These are phyloP conservation scores for Steinernema hermaphroditum DNA, from an alignment of 2,888 invertebrate species.

Conservation along the genomic window DNA sequence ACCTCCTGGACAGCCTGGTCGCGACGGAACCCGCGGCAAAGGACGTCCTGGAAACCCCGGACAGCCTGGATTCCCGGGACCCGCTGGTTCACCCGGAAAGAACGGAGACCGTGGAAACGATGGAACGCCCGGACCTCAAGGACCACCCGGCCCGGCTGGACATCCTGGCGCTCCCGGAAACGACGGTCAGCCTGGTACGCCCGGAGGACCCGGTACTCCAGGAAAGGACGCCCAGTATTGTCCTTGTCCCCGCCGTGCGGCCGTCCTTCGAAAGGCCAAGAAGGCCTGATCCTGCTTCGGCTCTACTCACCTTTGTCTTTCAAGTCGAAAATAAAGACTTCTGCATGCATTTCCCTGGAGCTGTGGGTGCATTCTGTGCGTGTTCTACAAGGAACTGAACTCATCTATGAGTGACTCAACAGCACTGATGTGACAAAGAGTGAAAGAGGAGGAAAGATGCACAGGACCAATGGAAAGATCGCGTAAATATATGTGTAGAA, in stretches of 20 bases:
- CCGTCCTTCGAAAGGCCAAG: not conserved
- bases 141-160: conserved; percentile 43
- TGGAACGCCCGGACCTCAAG: conserved; percentile 14
- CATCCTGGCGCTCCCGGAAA: conserved; percentile 7
- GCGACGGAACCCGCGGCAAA: not conserved
- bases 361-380: too few relatives aligned
- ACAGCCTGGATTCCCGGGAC: not conserved
- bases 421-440: too few relatives aligned
- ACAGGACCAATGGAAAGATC: too few relatives aligned
- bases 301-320: not conserved
- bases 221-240: conserved; percentile 34
- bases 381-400: too few relatives aligned
- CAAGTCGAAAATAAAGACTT: conserved; percentile 7
- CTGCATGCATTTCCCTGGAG: not conserved
- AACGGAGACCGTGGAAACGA: conserved; percentile 5
- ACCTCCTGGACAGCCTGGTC: not conserved
- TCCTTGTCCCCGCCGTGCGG: conserved; percentile 17
- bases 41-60: conserved; percentile 3
- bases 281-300: not conserved
- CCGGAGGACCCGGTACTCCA: conserved; percentile 32
- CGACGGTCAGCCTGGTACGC: conserved; percentile 14
- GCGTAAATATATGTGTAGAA: too few relatives aligned
- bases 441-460: too few relatives aligned
- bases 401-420: too few relatives aligned
- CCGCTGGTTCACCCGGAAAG: conserved; percentile 17